Evolutionary conservation across 2,113 vertebrate species (phyloP).

Genomic region (Hyperoodon ampullatus): DNA sequence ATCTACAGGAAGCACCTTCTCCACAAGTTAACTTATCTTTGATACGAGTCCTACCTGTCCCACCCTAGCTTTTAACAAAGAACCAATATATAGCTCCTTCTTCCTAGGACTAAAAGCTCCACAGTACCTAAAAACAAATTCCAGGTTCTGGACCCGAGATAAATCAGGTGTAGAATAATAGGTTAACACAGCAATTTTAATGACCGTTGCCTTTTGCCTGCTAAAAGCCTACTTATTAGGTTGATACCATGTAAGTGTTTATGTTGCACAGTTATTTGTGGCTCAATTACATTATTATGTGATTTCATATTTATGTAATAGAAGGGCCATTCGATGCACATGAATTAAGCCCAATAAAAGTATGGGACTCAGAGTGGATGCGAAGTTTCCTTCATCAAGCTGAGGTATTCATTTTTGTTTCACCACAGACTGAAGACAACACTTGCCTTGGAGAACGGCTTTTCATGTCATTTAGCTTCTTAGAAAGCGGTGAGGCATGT

Average conservation of each 20-base stretch:
- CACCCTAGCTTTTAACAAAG: constrained; percentile 1
- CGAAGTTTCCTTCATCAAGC: background rate
- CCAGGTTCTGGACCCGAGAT: background rate
- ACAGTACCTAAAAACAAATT: constrained; percentile 29
- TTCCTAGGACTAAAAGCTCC: background rate
- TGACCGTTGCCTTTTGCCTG: constrained; percentile 25
- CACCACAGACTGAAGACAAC: background rate
- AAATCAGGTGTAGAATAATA: background rate
- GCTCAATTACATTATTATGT: constrained; percentile 40
- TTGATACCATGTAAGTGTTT: constrained; percentile 18
- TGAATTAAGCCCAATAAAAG: constrained; percentile 46
- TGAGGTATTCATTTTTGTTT: background rate
- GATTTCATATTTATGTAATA: constrained; percentile 20
- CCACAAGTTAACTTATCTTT: background rate
- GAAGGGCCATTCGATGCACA: background rate
- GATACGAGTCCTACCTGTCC: background rate
- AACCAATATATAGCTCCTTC: background rate
- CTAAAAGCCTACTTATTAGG: constrained; percentile 5
- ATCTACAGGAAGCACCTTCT: background rate
- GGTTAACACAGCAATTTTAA: background rate
- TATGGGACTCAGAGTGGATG: background rate
- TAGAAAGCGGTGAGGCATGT: background rate
- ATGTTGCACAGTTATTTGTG: background rate
- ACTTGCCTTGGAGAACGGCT: background rate
- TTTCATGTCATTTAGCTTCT: background rate